Percentiles rank a stretch among this genome's conserved stretches.
These are phyloP conservation scores for Spongia lamella DNA, from an alignment of 37 sponge, comb jelly and placozoan species.

Conservation along the genomic window DNA sequence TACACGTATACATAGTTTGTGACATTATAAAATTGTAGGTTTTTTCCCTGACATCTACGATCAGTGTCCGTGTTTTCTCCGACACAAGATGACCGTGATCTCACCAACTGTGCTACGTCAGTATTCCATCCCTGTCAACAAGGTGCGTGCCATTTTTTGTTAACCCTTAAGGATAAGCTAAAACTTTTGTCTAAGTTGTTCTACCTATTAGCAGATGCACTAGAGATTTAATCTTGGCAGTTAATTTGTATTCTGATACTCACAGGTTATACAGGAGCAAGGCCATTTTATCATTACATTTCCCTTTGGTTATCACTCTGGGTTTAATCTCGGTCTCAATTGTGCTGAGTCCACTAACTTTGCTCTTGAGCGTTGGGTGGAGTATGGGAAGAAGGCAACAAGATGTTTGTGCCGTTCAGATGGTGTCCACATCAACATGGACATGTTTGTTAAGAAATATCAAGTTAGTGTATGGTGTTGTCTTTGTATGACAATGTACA, in stretches of 20 bases:
- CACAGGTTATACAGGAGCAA: slow-evolving; percentile 78
- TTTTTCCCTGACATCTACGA: slow-evolving; percentile 84
- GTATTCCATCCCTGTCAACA: slow-evolving; percentile 88
- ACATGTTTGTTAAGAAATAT: slow-evolving; percentile 82
- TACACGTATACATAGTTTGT: no score
- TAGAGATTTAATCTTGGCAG: no score
- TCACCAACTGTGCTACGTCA: slow-evolving; percentile 86
- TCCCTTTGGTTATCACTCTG: slow-evolving; percentile 93
- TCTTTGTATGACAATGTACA: slow-evolving; percentile 1
- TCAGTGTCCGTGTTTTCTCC: slow-evolving; percentile 79
- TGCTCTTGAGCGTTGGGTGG: slow-evolving; percentile 86
- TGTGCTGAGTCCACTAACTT: slow-evolving; percentile 98
- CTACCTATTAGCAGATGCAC: no score
- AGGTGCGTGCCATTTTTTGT: slow-evolving; percentile 58
- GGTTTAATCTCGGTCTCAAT: slow-evolving; percentile 95
- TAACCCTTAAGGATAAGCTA: no score
- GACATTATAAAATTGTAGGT: slow-evolving; percentile 30
- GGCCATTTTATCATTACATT: slow-evolving; percentile 96
- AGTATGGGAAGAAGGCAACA: slow-evolving; percentile 84
- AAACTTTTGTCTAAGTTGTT: no score
- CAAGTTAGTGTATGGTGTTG: slow-evolving; percentile 18
- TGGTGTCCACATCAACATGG: slow-evolving; percentile 92
- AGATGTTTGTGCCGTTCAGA: slow-evolving; percentile 83
- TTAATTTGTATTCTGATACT: background rate
- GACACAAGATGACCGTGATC: slow-evolving; percentile 95